Conservation (phyloP, 2,797 vertebrate genomes). For the Xiphophorus birchmanni region DNA sequence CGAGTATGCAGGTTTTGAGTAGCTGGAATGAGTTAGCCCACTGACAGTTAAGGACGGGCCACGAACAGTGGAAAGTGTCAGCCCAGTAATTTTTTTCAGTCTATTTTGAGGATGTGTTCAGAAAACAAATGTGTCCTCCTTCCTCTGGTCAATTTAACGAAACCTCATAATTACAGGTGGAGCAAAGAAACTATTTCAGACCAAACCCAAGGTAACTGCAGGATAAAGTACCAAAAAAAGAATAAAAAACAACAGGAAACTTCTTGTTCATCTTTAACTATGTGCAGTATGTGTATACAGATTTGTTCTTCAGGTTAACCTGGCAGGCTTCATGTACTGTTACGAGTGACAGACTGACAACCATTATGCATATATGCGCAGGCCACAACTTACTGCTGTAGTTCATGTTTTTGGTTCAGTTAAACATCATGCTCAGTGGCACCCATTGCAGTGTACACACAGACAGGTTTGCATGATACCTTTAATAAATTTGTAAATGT, state of each 20-base stretch:
- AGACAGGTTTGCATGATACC: not conserved
- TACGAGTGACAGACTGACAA: conserved; percentile 32
- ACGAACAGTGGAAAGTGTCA: conserved; percentile 52
- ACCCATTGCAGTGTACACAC: not conserved
- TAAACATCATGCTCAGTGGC: not conserved
- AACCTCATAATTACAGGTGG: conserved; percentile 71
- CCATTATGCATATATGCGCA: conserved; percentile 20
- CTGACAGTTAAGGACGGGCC: conserved; percentile 32
- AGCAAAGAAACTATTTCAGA: conserved; percentile 36
- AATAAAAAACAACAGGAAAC: not conserved
- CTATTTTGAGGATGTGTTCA: conserved; percentile 61
- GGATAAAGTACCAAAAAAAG: conserved; percentile 30
- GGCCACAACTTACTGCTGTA: conserved; percentile 21
- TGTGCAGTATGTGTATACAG: not conserved
- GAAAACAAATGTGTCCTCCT: conserved; percentile 64
- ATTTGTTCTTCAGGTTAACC: conserved; percentile 12
- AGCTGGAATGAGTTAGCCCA: conserved; percentile 12
- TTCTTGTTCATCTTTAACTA: conserved; percentile 20
- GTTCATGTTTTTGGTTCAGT: conserved; percentile 22
- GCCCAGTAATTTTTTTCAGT: conserved; percentile 44
- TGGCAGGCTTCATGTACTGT: conserved; percentile 11
- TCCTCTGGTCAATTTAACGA: conserved; percentile 60
- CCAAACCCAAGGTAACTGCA: conserved; percentile 23
- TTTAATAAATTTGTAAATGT: not conserved
- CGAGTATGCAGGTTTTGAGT: conserved; percentile 19